Evolutionary conservation across 2,888 invertebrate genomes (phyloP).

Genomic region (Calameuta idolon): DNA sequence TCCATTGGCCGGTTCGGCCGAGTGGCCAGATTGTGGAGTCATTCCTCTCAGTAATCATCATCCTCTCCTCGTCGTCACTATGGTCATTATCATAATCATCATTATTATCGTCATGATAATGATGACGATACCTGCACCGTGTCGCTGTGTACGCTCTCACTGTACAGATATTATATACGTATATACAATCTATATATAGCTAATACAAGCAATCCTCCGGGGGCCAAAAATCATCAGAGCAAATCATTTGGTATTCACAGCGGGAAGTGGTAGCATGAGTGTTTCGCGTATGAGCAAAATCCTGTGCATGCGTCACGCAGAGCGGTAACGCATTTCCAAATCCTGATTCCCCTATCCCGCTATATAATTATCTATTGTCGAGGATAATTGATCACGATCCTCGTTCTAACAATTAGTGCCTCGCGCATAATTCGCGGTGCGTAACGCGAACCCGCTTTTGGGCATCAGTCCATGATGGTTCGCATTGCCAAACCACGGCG

Average conservation of each 20-base stretch:
- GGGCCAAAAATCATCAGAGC: conserved; percentile 50
- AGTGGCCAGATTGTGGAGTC: not conserved
- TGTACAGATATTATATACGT: not conserved
- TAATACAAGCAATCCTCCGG: not conserved
- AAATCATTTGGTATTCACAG: conserved; percentile 52
- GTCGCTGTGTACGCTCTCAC: not conserved
- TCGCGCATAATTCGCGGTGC: conserved; percentile 19
- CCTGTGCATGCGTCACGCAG: not conserved
- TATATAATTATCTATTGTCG: conserved; percentile 39
- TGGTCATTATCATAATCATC: conserved; percentile 20
- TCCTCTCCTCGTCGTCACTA: conserved; percentile 5
- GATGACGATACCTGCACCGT: conserved; percentile 1
- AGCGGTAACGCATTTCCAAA: conserved; percentile 15
- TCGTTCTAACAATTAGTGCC: conserved; percentile 34
- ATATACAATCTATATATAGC: not conserved
- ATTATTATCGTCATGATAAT: conserved; percentile 14
- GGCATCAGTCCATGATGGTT: not conserved
- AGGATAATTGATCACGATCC: conserved; percentile 43
- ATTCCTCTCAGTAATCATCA: not conserved
- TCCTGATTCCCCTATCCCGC: conserved; percentile 28
- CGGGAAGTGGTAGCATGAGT: conserved; percentile 34
- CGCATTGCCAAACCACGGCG: conserved; percentile 6
- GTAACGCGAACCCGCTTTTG: conserved; percentile 13
- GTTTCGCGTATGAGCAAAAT: not conserved
- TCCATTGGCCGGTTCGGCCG: conserved; percentile 31